Evolutionary conservation across 2,113 vertebrate species (phyloP), one percentile per base, ranked within the genome.

Genomic region (Passerina amoena): DNA sequence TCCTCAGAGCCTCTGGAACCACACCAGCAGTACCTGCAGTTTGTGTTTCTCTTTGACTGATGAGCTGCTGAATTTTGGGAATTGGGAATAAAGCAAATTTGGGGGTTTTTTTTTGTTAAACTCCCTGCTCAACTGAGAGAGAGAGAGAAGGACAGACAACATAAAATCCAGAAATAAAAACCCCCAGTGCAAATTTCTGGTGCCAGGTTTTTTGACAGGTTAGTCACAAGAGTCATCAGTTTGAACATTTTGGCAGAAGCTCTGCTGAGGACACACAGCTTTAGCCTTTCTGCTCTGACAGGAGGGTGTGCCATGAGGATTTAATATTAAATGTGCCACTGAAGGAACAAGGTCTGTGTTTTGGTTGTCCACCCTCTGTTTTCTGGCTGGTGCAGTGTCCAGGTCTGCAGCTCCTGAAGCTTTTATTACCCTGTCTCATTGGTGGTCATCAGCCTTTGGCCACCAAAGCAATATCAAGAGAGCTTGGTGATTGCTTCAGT

Each of bases 271-370:
- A 61, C 45, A 24, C 22, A 12, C 7, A 19, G 61, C 72, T 76
- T 93, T 72, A 59, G 76, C 80, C 45, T 96, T 69, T 65, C 31
- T 92, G n/a, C 68, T 95, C 61, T 96, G 91, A 66, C 48, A 86
- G 92, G 22, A 10, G n/a, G n/a, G n/a, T 6, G 15, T 73, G 86
- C 78, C 82, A 30, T 42, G 88, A 60, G 45, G 50, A 75, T 83
- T 88, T 51, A 61, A 84, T 72, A 95, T 72, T 68, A 75, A 82
- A 76, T 2, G 12, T 91, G 69, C 45, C 51, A 47, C 70, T 42
- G 72, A 72, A 91, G 68, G 82, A 78, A 75, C 42, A 82, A 79
- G 33, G 42, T 51, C 18, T 89, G 8, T 27, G 17, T 31, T 77
- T 53, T 54, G 38, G 12, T 40, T 50, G 51, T 38, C 12, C 12